Evolutionary conservation across 2,797 vertebrate species (phyloP).

Genomic region (Amniataba percoides): DNA sequence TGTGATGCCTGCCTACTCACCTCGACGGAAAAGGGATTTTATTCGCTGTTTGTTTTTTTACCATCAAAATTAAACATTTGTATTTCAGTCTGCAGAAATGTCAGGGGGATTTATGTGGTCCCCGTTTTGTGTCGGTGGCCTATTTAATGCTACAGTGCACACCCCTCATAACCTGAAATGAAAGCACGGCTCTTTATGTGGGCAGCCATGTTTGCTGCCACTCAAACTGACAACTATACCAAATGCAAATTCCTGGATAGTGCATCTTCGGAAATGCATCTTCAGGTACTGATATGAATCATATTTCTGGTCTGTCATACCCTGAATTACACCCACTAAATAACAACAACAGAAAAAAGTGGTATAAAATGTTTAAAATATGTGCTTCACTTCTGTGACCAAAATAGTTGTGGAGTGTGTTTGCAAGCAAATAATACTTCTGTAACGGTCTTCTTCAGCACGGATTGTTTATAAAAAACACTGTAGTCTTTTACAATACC

Average conservation of each 20-base stretch:
- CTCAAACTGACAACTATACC: conserved; percentile 39
- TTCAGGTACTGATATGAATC: conserved; percentile 24
- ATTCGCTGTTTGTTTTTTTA: conserved; percentile 34
- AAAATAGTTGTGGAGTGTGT: conserved; percentile 1
- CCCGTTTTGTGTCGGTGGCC: conserved; percentile 61
- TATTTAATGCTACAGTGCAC: conserved; percentile 75
- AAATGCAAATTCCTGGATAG: conserved; percentile 32
- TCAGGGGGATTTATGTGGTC: conserved; percentile 71
- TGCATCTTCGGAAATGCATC: conserved; percentile 21
- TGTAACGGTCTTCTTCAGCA: neutral
- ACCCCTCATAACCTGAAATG: conserved; percentile 49
- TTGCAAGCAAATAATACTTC: neutral
- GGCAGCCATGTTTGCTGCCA: conserved; percentile 24
- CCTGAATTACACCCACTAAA: conserved; percentile 1
- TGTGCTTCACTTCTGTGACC: conserved; percentile 4
- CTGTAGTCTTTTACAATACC: too few species aligned
- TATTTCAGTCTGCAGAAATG: conserved; percentile 58
- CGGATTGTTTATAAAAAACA: neutral
- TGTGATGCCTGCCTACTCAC: conserved; percentile 26
- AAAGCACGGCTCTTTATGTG: conserved; percentile 43
- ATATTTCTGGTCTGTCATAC: conserved; percentile 23
- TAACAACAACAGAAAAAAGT: neutral
- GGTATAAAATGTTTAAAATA: too few species aligned
- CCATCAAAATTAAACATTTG: conserved; percentile 67
- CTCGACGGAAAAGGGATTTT: conserved; percentile 29